Conservation (phyloP, 1,140 invertebrate species). For the Camponotus pennsylvanicus region DNA sequence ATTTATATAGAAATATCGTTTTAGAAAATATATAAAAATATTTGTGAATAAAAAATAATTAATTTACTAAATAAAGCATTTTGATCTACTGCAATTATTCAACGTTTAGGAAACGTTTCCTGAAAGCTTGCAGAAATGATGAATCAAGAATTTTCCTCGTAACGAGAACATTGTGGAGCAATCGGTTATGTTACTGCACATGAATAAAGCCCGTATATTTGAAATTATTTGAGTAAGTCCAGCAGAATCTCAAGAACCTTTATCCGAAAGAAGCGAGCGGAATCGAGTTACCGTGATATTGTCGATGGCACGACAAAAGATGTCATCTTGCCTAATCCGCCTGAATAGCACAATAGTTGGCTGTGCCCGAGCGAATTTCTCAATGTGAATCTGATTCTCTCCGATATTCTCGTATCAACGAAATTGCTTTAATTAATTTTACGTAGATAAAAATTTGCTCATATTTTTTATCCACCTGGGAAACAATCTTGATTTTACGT, state of each 20-base stretch:
- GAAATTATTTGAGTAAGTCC: conserved; percentile 50
- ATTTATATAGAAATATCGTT: not conserved
- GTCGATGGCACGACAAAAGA: conserved; percentile 47
- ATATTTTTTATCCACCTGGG: not conserved
- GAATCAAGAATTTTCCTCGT: not conserved
- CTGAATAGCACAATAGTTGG: conserved; percentile 33
- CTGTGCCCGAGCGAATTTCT: conserved; percentile 7
- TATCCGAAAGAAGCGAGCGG: conserved; percentile 36
- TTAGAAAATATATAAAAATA: too few relatives aligned
- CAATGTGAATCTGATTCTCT: conserved; percentile 28
- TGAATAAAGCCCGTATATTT: conserved; percentile 29
- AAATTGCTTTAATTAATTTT: conserved; percentile 24
- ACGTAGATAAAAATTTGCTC: not conserved
- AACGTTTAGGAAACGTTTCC: not conserved
- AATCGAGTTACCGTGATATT: conserved; percentile 51
- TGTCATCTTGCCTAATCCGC: conserved; percentile 41
- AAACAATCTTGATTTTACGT: not conserved
- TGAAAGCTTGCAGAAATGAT: not conserved
- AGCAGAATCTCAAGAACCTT: conserved; percentile 32
- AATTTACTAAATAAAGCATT: not conserved
- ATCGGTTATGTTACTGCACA: not conserved
- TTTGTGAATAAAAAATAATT: not conserved
- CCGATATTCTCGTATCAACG: not conserved
- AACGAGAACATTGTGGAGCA: too few relatives aligned
- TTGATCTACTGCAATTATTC: not conserved